Conservation (phyloP, 2,888 invertebrate species). For the Lasioglossum morio region DNA sequence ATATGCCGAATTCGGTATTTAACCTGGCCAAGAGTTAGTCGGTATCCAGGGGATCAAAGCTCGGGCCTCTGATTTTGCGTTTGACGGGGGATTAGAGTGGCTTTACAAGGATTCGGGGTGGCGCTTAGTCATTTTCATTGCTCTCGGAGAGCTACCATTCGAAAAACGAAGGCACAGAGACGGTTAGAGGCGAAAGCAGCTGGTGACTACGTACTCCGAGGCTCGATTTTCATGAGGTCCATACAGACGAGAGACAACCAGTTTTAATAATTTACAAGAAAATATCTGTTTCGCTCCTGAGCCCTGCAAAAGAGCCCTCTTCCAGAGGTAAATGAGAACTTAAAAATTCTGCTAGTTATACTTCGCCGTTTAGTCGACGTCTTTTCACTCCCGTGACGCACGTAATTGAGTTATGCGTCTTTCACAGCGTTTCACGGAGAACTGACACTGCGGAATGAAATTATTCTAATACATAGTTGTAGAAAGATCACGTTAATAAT, state of each 20-base stretch:
- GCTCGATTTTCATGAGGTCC: slow-evolving; percentile 25
- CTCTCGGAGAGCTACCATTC: slow-evolving; percentile 50
- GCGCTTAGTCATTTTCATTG: slow-evolving; percentile 82
- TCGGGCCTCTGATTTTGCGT: slow-evolving; percentile 21
- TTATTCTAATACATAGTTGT: not conserved
- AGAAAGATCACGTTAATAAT: not conserved
- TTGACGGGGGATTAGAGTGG: slow-evolving; percentile 78
- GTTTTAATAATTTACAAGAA: slow-evolving; percentile 26
- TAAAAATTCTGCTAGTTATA: slow-evolving; percentile 17
- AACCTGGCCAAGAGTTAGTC: not conserved
- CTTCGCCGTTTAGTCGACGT: slow-evolving; percentile 17
- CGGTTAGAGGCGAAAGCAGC: slow-evolving; percentile 24
- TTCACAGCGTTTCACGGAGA: not conserved
- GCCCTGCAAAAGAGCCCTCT: not conserved
- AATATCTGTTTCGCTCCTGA: slow-evolving; percentile 38
- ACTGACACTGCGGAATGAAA: not conserved
- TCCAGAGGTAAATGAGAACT: not conserved
- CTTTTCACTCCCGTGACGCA: not conserved
- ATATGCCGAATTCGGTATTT: slow-evolving; percentile 5
- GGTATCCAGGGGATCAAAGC: not conserved
- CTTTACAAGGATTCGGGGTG: slow-evolving; percentile 76
- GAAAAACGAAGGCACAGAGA: slow-evolving; percentile 25
- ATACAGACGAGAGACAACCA: slow-evolving; percentile 25
- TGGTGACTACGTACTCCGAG: slow-evolving; percentile 40
- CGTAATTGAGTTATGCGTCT: not conserved